Percentiles rank a stretch among this genome's conserved stretches.
Evolutionary conservation across 2,888 invertebrate genomes (phyloP).

Genomic region (Calliphora vomitoria): DNA sequence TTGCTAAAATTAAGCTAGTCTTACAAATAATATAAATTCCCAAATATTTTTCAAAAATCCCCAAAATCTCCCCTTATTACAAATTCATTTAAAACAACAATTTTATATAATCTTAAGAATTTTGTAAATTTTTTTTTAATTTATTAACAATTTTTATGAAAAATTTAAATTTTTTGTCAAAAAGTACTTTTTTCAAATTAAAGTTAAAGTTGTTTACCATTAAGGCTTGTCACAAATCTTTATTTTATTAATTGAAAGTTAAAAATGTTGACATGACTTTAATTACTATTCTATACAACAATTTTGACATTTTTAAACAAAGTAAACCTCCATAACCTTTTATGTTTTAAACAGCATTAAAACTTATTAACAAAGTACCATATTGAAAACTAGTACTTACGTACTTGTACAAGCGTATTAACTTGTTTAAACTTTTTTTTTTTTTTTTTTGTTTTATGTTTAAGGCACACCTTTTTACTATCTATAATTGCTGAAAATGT

Average conservation of each 20-base stretch:
- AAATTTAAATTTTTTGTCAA: too few relatives aligned
- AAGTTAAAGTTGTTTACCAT: too few relatives aligned
- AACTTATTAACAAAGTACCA: background rate
- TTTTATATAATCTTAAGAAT: too few relatives aligned
- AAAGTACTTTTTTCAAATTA: too few relatives aligned
- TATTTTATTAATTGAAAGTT: background rate
- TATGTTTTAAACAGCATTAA: slow-evolving; percentile 38
- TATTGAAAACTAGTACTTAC: background rate
- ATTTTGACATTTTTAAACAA: slow-evolving; percentile 43
- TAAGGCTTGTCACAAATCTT: too few relatives aligned
- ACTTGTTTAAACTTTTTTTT: background rate
- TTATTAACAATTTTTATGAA: too few relatives aligned
- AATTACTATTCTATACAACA: slow-evolving; percentile 4
- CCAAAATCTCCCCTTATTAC: too few relatives aligned
- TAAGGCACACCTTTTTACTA: slow-evolving; percentile 58
- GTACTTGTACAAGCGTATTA: background rate
- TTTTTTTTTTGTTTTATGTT: background rate
- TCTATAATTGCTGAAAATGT: slow-evolving; percentile 67
- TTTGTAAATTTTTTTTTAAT: too few relatives aligned
- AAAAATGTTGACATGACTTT: background rate
- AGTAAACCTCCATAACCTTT: slow-evolving; percentile 57
- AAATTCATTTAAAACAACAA: too few relatives aligned
- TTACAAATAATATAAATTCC: too few relatives aligned
- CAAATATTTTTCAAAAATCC: too few relatives aligned
- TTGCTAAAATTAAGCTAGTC: too few relatives aligned